Evolutionary conservation across 2,797 vertebrate genomes (phyloP), one percentile per base, ranked within the genome.

Genomic region (Bradypodion ventrale): DNA sequence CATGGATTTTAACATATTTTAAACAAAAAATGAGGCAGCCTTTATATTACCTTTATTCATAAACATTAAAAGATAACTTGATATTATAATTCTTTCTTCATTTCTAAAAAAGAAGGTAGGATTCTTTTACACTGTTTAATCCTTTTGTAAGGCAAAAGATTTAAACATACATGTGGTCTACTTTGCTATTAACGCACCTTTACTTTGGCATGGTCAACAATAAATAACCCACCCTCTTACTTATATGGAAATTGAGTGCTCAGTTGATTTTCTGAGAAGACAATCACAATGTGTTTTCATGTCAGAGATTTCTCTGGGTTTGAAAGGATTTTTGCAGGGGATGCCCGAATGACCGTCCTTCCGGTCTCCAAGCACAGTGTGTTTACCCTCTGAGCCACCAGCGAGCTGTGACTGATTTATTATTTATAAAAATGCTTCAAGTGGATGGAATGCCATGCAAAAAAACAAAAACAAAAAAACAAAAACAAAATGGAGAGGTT

Each of bases 161-260:
- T 40, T 59, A 16, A 56, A n/a, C n/a, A 21, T 40, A 23, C 19
- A 81, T 72, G 29, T n/a, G n/a, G n/a, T n/a, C n/a, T n/a, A n/a
- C 25, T 21, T 70, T 80, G 66, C 56, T 59, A 60, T 42, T 13
- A 35, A 42, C 49, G 32, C 42, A 44, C 29, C 1, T 32, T 74
- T 60, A 65, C 7, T 32, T n/a, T 68, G 35, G 7, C 3, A 35
- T 6, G 23, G 37, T 25, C 21, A 52, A 12, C 7, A 70, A 2
- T 87, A 32, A 81, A 87, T 69, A 56, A 90, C 13, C 10, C 5
- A 37, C 9, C 32, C 49, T 56, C 32, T 56, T 75, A 12, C 76
- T 76, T 37, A 90, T 90, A 87, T 27, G 68, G 84, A 90, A 90
- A 87, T 27, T 72, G 83, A 87, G 77, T 70, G 32, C 46, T 92